Percentiles rank a stretch among this genome's conserved stretches.
Evolutionary conservation across 2,888 invertebrate species (phyloP).

Genomic region (Eupelmus urozonus): DNA sequence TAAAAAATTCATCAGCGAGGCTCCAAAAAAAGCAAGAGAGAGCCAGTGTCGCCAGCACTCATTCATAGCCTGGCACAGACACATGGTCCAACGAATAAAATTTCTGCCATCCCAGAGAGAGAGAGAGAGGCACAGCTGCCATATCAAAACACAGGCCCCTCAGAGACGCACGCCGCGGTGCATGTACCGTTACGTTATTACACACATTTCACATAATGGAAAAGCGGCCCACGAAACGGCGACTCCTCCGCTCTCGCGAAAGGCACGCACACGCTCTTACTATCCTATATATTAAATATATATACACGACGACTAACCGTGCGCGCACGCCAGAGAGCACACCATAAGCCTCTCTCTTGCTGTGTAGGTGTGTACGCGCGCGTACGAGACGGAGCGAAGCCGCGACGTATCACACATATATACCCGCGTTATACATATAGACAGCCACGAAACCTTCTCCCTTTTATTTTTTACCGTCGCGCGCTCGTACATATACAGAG

Average conservation of each 20-base stretch:
- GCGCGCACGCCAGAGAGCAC: background rate
- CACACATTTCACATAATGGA: conserved; percentile 53
- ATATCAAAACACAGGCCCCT: conserved; percentile 17
- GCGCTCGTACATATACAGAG: background rate
- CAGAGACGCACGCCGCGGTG: background rate
- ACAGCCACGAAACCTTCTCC: background rate
- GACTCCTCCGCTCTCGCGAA: conserved; percentile 22
- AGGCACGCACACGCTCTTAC: conserved; percentile 2
- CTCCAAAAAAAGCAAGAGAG: no score
- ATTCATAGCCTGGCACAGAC: no score
- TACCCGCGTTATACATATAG: conserved; percentile 31
- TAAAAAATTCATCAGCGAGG: no score
- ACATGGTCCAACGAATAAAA: no score
- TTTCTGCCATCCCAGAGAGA: background rate
- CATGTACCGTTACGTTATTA: conserved; percentile 56
- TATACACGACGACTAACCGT: background rate
- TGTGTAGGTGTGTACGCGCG: background rate
- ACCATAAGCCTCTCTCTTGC: background rate
- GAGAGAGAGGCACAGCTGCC: background rate
- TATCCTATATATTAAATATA: background rate
- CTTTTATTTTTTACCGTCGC: background rate
- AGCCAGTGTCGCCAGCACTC: no score
- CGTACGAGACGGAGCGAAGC: conserved; percentile 26
- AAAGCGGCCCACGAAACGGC: conserved; percentile 50
- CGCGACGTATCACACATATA: conserved; percentile 21